A percentile compares a stretch with the other conserved stretches of the same genome.
Conservation (phyloP, 2,113 vertebrate species). For the Rhizomys pruinosus region DNA sequence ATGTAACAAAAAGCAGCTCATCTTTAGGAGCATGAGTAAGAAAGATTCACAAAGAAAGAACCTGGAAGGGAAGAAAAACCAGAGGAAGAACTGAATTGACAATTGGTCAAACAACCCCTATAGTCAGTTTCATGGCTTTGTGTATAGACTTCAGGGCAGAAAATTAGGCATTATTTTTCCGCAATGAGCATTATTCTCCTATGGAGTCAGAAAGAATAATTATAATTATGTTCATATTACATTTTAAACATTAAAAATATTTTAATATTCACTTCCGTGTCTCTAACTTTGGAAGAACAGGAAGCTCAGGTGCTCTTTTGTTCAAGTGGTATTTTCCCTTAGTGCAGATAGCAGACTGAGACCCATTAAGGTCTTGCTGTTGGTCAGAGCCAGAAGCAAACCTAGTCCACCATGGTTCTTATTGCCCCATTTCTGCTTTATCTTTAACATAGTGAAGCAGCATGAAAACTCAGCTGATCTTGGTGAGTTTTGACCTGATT, state of each 20-base stretch:
- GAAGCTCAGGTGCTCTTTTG: neutral
- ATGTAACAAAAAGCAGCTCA: slow-evolving; percentile 22
- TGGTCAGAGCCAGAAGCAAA: neutral
- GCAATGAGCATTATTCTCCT: neutral
- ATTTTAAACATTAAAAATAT: slow-evolving; percentile 31
- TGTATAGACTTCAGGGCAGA: neutral
- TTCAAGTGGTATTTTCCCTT: slow-evolving; percentile 1
- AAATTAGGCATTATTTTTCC: slow-evolving; percentile 9
- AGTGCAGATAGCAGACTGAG: slow-evolving; percentile 1
- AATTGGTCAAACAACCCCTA: slow-evolving; percentile 15
- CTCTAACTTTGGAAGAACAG: slow-evolving; percentile 19
- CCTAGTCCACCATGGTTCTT: neutral
- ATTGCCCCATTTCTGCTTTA: slow-evolving; percentile 1
- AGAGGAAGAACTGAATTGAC: slow-evolving; percentile 30
- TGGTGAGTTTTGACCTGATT: slow-evolving; percentile 1
- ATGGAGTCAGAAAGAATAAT: slow-evolving; percentile 28
- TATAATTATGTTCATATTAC: slow-evolving; percentile 2
- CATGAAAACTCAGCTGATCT: neutral
- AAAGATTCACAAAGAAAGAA: slow-evolving; percentile 11
- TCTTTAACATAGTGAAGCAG: slow-evolving; percentile 2
- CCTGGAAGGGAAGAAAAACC: neutral
- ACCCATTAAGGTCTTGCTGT: neutral
- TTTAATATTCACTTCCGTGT: slow-evolving; percentile 21
- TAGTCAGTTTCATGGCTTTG: neutral
- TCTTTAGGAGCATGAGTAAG: neutral